These are phyloP conservation scores for Tragelaphus oryx DNA, from an alignment of 2,797 vertebrate genomes.

Conservation along the genomic window DNA sequence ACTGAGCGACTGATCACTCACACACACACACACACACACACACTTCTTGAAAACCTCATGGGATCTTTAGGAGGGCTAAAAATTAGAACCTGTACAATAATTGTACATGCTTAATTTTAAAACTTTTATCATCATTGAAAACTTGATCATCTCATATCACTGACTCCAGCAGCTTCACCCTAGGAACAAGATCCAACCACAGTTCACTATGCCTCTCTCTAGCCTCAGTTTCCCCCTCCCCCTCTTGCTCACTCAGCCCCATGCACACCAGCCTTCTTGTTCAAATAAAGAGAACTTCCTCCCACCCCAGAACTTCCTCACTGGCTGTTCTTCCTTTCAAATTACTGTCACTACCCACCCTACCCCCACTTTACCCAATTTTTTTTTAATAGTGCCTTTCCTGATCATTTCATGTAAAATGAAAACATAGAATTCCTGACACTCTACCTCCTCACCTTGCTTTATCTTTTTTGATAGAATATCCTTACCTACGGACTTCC, in stretches of 20 bases:
- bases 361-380: not conserved
- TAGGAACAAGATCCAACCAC: not conserved
- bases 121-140: not conserved
- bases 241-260: not conserved
- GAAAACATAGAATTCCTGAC: not conserved
- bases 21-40: not conserved
- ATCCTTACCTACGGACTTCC: not conserved
- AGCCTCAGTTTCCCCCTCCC: not conserved
- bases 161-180: not conserved
- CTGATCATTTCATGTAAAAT: not conserved
- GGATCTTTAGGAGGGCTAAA: not conserved
- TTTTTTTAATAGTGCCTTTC: not conserved
- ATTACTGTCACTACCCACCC: rapidly evolving
- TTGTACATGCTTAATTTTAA: not conserved
- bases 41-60: not conserved
- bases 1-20: not conserved
- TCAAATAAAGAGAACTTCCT: not conserved
- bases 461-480: not conserved
- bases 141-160: not conserved
- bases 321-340: no score
- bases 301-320: rapidly evolving
- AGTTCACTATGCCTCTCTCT: not conserved
- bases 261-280: not conserved
- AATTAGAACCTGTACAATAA: not conserved
- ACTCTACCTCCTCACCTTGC: not conserved